Evolutionary conservation across 2,888 invertebrate species (phyloP), one percentile per base, ranked within the genome.

Genomic region (Conops quadrifasciatus): DNA sequence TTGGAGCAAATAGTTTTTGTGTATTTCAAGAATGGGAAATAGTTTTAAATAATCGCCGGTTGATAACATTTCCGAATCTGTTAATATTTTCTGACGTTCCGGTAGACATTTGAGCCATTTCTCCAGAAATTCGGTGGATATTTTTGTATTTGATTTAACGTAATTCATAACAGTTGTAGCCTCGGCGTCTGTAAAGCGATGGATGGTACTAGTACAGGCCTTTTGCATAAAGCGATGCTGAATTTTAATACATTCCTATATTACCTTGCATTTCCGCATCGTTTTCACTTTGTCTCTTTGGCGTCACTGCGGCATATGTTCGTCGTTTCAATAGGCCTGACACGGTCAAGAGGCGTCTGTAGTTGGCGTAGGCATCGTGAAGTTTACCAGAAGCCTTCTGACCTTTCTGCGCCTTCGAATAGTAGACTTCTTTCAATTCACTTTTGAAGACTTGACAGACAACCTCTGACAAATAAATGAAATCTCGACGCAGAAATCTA

Each of bases 31-130:
- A n/a, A 67, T 24, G 16, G 62, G 67, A 49, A 67, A 71, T 30
- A 51, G 30, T 2, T 49, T 51, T 16, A 71, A 16, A 56, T 62
- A 71, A 9, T 53, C 63, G 4, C 43, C 3, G 1, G 53, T 53
- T 28, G 63, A 43, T 15, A n/a, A n/a, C n/a, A 67, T 45, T 16
- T 62, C 26, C 1, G 62, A 45, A 15, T 53, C 62, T 3, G 47
- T 45, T 47, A 71, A 45, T 9, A 71, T 30, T 24, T 62, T 62
- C 26, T 43, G 19, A n/a, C 71, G 45, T n/a, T 67, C 47, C 16
- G 13, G 19, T 28, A 67, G 62, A 53, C 45, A 67, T n/a, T 66
- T 67, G 49, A 51, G 16, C 71, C 67, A 71, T 67, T 67, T 71
- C 7, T 62, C 36, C 15, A 43, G 11, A 24, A 67, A 67, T 28